Conservation (phyloP, 2,113 vertebrate species). For the Periophthalmodon schlosseri region DNA sequence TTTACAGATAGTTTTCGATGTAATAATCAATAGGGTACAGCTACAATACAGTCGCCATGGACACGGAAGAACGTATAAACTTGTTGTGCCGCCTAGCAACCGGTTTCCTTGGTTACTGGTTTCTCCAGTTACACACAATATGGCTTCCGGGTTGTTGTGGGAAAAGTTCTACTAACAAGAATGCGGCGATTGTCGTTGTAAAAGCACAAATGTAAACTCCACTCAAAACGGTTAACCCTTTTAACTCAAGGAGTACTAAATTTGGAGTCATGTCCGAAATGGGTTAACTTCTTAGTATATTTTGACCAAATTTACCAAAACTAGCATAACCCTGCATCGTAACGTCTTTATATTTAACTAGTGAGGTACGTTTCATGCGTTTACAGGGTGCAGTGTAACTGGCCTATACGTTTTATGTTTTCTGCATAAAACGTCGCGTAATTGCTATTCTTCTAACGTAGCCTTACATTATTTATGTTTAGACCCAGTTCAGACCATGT, state of each 20-base stretch:
- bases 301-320: neutral
- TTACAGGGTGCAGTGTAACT: no score
- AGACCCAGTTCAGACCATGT: no score
- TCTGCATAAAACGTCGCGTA: no score
- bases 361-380: no score
- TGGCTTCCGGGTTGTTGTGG: conserved; percentile 66
- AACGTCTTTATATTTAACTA: no score
- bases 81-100: conserved; percentile 86
- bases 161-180: neutral
- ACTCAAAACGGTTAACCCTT: neutral
- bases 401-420: no score
- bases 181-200: neutral
- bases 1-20: neutral
- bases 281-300: neutral
- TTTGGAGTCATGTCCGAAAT: neutral
- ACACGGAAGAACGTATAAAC: conserved; percentile 81
- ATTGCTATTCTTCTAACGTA: no score
- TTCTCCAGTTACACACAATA: conserved; percentile 49
- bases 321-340: no score
- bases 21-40: conserved; percentile 39
- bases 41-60: conserved; percentile 74
- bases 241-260: neutral
- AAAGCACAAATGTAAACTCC: neutral
- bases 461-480: no score
- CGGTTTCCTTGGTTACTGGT: conserved; percentile 71